Conservation (phyloP, 2,888 invertebrate genomes). For the Hydraecia micacea region DNA sequence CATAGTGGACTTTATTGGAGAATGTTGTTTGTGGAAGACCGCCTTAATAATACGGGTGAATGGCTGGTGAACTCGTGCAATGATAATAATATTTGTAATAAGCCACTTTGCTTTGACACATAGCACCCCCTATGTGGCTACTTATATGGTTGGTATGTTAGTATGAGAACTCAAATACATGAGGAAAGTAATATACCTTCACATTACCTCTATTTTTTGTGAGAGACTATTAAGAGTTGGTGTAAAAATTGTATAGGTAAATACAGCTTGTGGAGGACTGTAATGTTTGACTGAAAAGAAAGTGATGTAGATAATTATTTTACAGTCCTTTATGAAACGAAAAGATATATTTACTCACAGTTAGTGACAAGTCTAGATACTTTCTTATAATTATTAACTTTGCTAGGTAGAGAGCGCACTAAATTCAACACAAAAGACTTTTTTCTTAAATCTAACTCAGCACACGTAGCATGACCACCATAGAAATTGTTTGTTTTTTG, state of each 20-base stretch:
- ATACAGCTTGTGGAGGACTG: not conserved
- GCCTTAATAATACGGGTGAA: conserved; percentile 50
- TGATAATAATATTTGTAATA: no score
- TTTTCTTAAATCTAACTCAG: no score
- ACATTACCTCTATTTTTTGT: not conserved
- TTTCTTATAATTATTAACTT: no score
- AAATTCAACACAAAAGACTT: no score
- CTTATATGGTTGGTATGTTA: not conserved
- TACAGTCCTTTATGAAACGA: not conserved
- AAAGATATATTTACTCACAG: not conserved
- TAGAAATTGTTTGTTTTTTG: no score
- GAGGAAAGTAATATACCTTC: not conserved
- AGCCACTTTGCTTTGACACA: no score
- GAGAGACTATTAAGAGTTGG: not conserved
- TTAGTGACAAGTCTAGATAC: not conserved
- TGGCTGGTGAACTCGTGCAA: no score
- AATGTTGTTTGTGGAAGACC: conserved; percentile 53
- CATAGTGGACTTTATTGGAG: conserved; percentile 37
- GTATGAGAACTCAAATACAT: not conserved
- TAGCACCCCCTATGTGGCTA: no score
- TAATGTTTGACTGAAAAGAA: not conserved
- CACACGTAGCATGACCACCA: no score
- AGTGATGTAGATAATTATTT: not conserved
- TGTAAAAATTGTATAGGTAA: not conserved
- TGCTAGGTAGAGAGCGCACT: no score